phyloP scores from a whole-genome alignment of 2,888 invertebrate genomes.

The Zaprionus obscuricornis region DNA sequence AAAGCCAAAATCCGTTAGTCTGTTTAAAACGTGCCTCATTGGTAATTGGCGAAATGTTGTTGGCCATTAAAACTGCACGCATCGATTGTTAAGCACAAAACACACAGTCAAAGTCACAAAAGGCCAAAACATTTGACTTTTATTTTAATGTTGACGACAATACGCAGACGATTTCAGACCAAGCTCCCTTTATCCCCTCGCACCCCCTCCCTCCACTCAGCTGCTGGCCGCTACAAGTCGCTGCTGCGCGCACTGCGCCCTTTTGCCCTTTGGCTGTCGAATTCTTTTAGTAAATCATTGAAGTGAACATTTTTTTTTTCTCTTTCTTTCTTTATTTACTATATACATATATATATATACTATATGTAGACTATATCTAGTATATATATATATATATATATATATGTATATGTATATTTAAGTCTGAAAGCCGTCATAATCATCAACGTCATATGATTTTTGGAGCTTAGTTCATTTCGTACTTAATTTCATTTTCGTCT shows the following conservation, averaged over 20 bases:
- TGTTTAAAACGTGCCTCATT: conserved; percentile 34
- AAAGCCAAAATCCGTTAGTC: too few relatives aligned
- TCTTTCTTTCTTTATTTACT: too few relatives aligned
- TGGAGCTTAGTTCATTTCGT: conserved; percentile 50
- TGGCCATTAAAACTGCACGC: conserved; percentile 70
- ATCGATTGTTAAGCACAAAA: conserved; percentile 43
- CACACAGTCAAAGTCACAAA: conserved; percentile 34
- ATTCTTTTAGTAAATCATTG: conserved; percentile 47
- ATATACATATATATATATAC: too few relatives aligned
- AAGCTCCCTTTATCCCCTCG: too few relatives aligned
- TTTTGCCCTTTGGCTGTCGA: conserved; percentile 11
- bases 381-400: too few relatives aligned
- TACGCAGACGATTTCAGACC: conserved; percentile 22
- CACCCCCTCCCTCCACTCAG: neutral
- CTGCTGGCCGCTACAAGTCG: neutral
- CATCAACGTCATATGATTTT: conserved; percentile 70
- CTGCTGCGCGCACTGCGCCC: neutral
- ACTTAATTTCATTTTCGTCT: conserved; percentile 72
- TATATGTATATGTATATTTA: too few relatives aligned
- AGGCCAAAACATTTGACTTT: conserved; percentile 51
- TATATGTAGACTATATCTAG: too few relatives aligned
- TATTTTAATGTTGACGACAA: conserved; percentile 62
- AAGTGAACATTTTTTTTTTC: conserved; percentile 49
- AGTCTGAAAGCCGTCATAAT: conserved; percentile 65
- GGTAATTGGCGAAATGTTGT: conserved; percentile 54